A percentile compares a stretch with the other conserved stretches of the same genome.
These are phyloP conservation scores for Phymastichus coffea DNA, from an alignment of 1,140 invertebrate genomes.

Conservation along the genomic window DNA sequence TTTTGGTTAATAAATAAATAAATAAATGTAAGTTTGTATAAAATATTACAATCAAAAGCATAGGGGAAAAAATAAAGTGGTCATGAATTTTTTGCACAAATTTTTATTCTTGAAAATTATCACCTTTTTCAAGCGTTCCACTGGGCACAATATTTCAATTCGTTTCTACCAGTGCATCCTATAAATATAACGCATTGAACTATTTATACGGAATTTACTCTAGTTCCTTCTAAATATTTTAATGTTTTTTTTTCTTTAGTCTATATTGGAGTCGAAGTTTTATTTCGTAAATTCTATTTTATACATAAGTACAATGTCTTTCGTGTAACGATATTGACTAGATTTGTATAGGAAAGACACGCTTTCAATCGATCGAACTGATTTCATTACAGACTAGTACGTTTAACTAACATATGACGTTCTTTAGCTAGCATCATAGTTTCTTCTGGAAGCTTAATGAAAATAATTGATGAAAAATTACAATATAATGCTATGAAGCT, in stretches of 20 bases:
- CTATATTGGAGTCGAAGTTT: conserved; percentile 23
- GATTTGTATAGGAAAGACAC: conserved; percentile 11
- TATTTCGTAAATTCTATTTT: conserved; percentile 31
- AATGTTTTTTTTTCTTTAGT: conserved; percentile 19
- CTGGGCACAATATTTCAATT: conserved; percentile 18
- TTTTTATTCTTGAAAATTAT: conserved; percentile 46
- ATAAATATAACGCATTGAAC: conserved; percentile 27
- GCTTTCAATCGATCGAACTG: conserved; percentile 17
- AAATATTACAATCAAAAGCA: too few species aligned
- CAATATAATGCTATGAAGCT: too few species aligned
- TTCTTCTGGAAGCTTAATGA: neutral
- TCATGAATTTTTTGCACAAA: conserved; percentile 31
- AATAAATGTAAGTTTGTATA: too few species aligned
- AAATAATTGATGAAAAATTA: too few species aligned
- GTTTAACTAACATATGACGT: neutral
- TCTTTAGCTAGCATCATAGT: conserved; percentile 11
- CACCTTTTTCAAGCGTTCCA: conserved; percentile 22
- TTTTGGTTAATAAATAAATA: too few species aligned
- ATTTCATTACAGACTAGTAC: neutral
- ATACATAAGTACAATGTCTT: conserved; percentile 39
- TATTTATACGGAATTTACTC: conserved; percentile 12
- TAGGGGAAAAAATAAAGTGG: too few species aligned
- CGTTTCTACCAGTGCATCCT: conserved; percentile 21
- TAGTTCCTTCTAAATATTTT: conserved; percentile 14
- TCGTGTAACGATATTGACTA: conserved; percentile 18